A percentile compares a stretch with the other conserved stretches of the same genome.
phyloP scores from a whole-genome alignment of 1,140 invertebrate genomes.

The Lordiphosa clarofinis region DNA sequence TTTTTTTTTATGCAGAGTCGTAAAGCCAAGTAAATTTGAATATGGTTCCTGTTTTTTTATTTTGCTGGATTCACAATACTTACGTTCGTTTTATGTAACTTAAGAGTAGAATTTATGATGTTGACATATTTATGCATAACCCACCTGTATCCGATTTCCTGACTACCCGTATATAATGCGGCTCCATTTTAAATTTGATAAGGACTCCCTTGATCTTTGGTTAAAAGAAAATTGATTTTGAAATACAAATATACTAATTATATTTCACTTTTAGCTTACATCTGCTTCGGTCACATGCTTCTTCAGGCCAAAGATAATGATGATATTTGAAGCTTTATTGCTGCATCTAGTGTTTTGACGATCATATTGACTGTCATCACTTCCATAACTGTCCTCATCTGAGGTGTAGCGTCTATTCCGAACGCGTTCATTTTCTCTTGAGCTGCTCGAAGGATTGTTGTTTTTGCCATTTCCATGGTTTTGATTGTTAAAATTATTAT shows the following conservation, averaged over 20 bases:
- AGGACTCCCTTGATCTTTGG: constrained; percentile 82
- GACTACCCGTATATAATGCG: constrained; percentile 91
- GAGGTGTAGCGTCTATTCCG: constrained; percentile 40
- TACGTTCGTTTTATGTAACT: constrained; percentile 4
- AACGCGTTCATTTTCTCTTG: neutral
- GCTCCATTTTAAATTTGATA: constrained; percentile 86
- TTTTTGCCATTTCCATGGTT: neutral
- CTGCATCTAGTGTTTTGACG: constrained; percentile 81
- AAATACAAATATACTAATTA: neutral
- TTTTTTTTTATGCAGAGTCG: constrained; percentile 1
- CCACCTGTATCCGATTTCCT: constrained; percentile 93
- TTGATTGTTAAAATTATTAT: too few species aligned
- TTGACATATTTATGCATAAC: constrained; percentile 28
- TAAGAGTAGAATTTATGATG: constrained; percentile 3
- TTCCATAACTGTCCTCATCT: constrained; percentile 57
- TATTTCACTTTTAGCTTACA: constrained; percentile 81
- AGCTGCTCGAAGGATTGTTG: neutral
- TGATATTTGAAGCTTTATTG: constrained; percentile 90
- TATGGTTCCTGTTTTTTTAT: constrained; percentile 5
- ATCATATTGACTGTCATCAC: constrained; percentile 48
- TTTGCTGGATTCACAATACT: constrained; percentile 14
- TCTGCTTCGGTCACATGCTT: constrained; percentile 91
- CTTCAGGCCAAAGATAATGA: constrained; percentile 90
- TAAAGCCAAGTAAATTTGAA: constrained; percentile 7
- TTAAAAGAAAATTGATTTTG: neutral